phyloP scores from a whole-genome alignment of 1,140 invertebrate species.

The Zaprionus gabonicus region DNA sequence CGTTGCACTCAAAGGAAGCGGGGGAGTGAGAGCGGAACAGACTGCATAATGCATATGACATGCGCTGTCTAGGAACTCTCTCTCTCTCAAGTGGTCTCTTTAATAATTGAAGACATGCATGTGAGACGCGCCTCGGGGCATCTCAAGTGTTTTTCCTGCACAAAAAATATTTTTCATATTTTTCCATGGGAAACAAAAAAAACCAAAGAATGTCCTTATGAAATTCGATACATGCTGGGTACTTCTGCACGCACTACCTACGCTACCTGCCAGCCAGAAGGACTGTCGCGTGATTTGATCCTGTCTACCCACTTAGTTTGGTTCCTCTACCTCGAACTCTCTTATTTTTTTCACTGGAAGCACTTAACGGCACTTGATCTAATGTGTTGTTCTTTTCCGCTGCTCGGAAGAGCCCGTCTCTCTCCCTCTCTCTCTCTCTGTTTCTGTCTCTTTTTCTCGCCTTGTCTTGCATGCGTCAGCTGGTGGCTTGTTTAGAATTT shows the following conservation, averaged over 20 bases:
- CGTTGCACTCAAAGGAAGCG: not conserved
- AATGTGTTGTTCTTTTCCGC: conserved; percentile 30
- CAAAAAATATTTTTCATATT: conserved; percentile 16
- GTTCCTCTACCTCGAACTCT: conserved; percentile 27
- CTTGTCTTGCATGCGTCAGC: conserved; percentile 29
- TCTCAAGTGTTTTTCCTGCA: conserved; percentile 55
- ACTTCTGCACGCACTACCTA: not conserved
- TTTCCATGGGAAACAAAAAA: conserved; percentile 3
- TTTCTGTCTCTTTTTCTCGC: not conserved
- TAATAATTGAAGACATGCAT: conserved; percentile 71
- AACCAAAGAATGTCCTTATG: conserved; percentile 68
- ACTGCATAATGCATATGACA: no score
- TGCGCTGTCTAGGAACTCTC: not conserved
- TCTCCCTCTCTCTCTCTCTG: not conserved
- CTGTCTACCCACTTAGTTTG: conserved; percentile 62
- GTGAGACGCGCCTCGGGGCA: not conserved
- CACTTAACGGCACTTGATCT: conserved; percentile 40
- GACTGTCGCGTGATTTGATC: conserved; percentile 59
- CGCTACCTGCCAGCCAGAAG: conserved; percentile 48
- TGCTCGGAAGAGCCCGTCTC: not conserved
- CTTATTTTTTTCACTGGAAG: conserved; percentile 56
- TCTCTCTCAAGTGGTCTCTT: conserved; percentile 64
- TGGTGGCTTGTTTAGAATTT: conserved; percentile 34
- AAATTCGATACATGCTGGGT: conserved; percentile 62
- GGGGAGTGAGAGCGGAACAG: no score